Evolutionary conservation across 2,888 invertebrate genomes (phyloP).

Genomic region (Hypomecis atomaria): DNA sequence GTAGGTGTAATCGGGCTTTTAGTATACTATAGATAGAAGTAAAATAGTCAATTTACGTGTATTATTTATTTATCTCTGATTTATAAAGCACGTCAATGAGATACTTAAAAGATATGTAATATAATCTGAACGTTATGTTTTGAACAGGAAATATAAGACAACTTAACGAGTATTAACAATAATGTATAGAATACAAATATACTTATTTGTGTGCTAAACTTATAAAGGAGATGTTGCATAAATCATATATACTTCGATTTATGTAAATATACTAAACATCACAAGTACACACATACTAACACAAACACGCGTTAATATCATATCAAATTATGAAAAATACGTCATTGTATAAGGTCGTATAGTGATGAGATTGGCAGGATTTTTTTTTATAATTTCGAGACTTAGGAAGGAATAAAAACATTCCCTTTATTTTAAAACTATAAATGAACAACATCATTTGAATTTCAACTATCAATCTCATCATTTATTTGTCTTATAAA

Average conservation of each 20-base stretch:
- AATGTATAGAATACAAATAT: conserved; percentile 18
- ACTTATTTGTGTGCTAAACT: conserved; percentile 8
- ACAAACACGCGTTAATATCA: conserved; percentile 22
- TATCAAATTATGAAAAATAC: conserved; percentile 18
- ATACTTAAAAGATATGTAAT: conserved; percentile 23
- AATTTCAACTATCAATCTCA: conserved; percentile 21
- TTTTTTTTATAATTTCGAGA: not conserved
- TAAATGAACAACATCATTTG: not conserved
- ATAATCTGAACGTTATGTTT: conserved; percentile 28
- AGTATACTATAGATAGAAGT: not conserved
- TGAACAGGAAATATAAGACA: conserved; percentile 25
- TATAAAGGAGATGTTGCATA: conserved; percentile 10
- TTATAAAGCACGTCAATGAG: conserved; percentile 17
- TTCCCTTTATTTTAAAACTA: no score
- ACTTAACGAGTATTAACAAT: conserved; percentile 14
- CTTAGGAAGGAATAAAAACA: no score
- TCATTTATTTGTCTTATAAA: conserved; percentile 15
- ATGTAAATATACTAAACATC: conserved; percentile 18
- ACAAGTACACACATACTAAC: conserved; percentile 20
- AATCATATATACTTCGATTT: conserved; percentile 3
- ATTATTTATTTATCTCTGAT: conserved; percentile 17
- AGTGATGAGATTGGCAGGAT: conserved; percentile 19
- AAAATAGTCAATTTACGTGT: conserved; percentile 6
- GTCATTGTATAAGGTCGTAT: conserved; percentile 19
- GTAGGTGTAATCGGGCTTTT: no score